phyloP scores from a whole-genome alignment of 2,888 invertebrate species.

The Standfussiana lucernea region DNA sequence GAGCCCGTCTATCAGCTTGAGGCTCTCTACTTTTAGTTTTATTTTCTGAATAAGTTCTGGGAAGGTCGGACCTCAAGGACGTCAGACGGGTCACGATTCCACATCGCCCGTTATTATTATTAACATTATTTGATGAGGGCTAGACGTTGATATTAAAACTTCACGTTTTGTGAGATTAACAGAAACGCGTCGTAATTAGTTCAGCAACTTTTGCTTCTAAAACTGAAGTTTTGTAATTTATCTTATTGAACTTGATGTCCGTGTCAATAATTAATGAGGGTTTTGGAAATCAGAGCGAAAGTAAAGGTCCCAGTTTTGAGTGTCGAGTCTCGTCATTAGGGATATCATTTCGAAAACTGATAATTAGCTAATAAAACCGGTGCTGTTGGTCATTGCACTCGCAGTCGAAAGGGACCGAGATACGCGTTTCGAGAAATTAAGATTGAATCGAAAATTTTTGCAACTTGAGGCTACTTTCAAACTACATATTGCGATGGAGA shows the following conservation, averaged over 20 bases:
- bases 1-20: slow-evolving; percentile 76
- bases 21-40: slow-evolving; percentile 79
- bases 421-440: slow-evolving; percentile 52
- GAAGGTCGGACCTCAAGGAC: slow-evolving; percentile 87
- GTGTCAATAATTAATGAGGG: slow-evolving; percentile 41
- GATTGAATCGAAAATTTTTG: slow-evolving; percentile 58
- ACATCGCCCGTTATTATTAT: slow-evolving; percentile 69
- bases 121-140: slow-evolving; percentile 71
- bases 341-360: slow-evolving; percentile 69
- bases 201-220: slow-evolving; percentile 43
- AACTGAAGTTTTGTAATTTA: slow-evolving; percentile 58
- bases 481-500: slow-evolving; percentile 48
- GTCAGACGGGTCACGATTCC: slow-evolving; percentile 73
- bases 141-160: slow-evolving; percentile 62
- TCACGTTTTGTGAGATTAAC: slow-evolving; percentile 53
- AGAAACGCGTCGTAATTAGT: slow-evolving; percentile 61
- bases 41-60: slow-evolving; percentile 81
- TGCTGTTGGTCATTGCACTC: slow-evolving; percentile 62
- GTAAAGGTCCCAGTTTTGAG: slow-evolving; percentile 48
- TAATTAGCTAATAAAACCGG: slow-evolving; percentile 77
- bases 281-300: slow-evolving; percentile 24
- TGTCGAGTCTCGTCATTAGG: slow-evolving; percentile 68
- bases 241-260: slow-evolving; percentile 49
- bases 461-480: slow-evolving; percentile 63
- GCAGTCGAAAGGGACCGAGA: slow-evolving; percentile 58